These are phyloP conservation scores for Fregetta grallaria DNA, from an alignment of 2,113 vertebrate species.

Conservation along the genomic window DNA sequence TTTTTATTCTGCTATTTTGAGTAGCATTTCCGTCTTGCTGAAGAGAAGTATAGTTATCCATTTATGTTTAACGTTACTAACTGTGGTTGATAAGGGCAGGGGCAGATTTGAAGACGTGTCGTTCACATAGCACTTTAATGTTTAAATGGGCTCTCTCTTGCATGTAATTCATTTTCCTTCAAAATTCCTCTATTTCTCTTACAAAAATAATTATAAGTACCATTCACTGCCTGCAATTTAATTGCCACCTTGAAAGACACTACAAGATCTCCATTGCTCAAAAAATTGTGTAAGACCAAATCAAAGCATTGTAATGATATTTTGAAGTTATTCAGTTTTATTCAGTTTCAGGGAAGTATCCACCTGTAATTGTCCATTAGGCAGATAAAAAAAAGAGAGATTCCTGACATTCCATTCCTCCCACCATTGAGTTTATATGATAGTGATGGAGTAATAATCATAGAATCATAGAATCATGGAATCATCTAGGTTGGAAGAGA, in stretches of 20 bases:
- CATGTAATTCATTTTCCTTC: not conserved
- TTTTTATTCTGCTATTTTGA: not conserved
- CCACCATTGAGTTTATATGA: not conserved
- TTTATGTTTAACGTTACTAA: not conserved
- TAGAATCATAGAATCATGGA: too few species aligned
- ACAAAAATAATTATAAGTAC: not conserved
- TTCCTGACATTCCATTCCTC: not conserved
- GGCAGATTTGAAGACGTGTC: not conserved
- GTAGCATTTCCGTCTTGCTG: not conserved
- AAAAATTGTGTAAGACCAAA: not conserved
- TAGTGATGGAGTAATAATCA: not conserved
- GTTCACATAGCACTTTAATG: not conserved
- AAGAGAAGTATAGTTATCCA: not conserved
- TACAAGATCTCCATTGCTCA: not conserved
- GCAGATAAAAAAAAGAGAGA: not conserved
- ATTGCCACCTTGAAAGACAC: not conserved
- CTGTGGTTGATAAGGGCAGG: not conserved
- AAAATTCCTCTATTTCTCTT: not conserved
- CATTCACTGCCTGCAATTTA: not conserved
- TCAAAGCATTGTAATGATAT: not conserved
- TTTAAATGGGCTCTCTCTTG: not conserved
- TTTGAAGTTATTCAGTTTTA: not conserved
- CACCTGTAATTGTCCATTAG: not conserved
- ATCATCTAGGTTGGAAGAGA: too few species aligned
- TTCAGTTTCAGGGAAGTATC: not conserved